These are phyloP conservation scores for Antennarius striatus DNA, from an alignment of 2,113 vertebrate species.

Conservation along the genomic window DNA sequence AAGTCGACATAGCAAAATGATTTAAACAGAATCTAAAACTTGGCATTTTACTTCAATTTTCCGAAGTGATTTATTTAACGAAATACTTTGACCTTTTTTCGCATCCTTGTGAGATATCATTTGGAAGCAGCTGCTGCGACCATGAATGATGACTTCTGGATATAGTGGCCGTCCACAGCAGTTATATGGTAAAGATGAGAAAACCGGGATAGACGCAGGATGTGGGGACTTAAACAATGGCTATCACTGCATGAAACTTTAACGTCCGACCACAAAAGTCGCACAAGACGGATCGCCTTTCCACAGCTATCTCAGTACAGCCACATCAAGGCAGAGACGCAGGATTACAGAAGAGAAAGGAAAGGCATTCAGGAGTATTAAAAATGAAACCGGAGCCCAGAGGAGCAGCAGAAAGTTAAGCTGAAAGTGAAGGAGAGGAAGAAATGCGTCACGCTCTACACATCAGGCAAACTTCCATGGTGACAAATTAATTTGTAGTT, in stretches of 20 bases:
- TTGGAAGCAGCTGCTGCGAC: constrained; percentile 47
- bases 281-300: constrained; percentile 56
- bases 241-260: constrained; percentile 41
- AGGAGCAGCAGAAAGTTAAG: constrained; percentile 20
- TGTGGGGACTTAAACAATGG: constrained; percentile 50
- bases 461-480: constrained; percentile 26
- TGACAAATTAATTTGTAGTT: constrained; percentile 53
- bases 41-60: constrained; percentile 43
- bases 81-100: constrained; percentile 17
- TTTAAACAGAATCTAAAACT: constrained; percentile 11
- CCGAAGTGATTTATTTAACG: constrained; percentile 53
- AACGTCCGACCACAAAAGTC: constrained; percentile 52
- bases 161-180: constrained; percentile 43
- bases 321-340: constrained; percentile 54
- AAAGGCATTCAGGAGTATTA: constrained; percentile 8
- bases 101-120: constrained; percentile 29
- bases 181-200: constrained; percentile 42
- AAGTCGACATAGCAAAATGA: constrained; percentile 40
- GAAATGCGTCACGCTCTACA: constrained; percentile 10
- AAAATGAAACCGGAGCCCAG: constrained; percentile 24
- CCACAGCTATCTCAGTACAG: constrained; percentile 33
- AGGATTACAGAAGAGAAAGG: constrained; percentile 5
- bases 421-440: constrained; percentile 21
- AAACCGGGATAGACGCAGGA: constrained; percentile 57
- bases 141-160: constrained; percentile 43